These are phyloP conservation scores for Anthopleura sola DNA, from an alignment of 64 coral and sea anemone genomes.

Conservation along the genomic window DNA sequence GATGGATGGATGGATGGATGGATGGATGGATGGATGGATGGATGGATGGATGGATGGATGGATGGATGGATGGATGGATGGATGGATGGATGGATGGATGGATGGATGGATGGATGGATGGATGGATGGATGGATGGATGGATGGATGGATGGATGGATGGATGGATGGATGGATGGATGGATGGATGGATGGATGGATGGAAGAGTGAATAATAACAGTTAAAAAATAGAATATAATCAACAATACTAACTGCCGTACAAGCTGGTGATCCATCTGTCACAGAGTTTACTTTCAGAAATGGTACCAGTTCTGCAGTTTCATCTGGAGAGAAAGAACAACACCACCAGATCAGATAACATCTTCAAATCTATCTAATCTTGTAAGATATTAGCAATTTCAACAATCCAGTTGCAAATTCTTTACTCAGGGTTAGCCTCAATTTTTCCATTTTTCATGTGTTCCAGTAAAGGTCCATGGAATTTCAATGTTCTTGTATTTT, in stretches of 20 bases:
- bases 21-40: neutral
- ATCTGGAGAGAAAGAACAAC: neutral
- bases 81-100: neutral
- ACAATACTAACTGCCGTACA: constrained; percentile 68
- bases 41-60: no score
- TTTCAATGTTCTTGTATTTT: no score
- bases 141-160: neutral
- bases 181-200: no score
- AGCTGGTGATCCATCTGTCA: constrained; percentile 75
- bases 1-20: neutral
- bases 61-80: neutral
- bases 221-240: neutral
- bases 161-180: neutral
- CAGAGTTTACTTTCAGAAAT: constrained; percentile 78
- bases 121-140: neutral
- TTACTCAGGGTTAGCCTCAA: no score
- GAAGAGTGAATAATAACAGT: neutral
- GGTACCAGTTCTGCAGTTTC: constrained; percentile 6
- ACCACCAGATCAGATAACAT: neutral
- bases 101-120: neutral
- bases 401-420: no score
- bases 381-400: no score
- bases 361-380: neutral
- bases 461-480: no score
- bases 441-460: no score